These are phyloP conservation scores for Globodera rostochiensis DNA, from an alignment of 1,140 invertebrate species.

Conservation along the genomic window DNA sequence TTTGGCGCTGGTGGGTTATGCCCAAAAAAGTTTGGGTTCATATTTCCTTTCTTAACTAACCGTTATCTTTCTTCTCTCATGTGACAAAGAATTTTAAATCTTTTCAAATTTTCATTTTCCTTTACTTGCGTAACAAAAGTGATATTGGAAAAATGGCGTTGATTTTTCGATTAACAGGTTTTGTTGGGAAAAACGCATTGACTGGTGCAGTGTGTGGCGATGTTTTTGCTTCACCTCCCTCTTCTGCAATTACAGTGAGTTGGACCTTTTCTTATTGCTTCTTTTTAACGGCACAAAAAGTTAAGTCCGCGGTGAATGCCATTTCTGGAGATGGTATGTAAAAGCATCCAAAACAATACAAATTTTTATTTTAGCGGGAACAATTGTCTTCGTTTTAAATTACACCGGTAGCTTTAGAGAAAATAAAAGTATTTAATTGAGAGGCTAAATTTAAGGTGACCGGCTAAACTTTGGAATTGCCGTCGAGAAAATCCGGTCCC, in stretches of 20 bases:
- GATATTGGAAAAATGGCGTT: constrained; percentile 17
- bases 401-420: constrained; percentile 77
- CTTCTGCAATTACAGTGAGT: constrained; percentile 73
- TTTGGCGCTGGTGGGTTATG: constrained; percentile 69
- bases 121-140: too few species aligned
- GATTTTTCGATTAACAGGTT: constrained; percentile 70
- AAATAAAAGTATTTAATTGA: constrained; percentile 16
- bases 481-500: constrained; percentile 74
- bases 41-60: too few species aligned
- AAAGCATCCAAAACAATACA: constrained; percentile 28
- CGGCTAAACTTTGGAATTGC: constrained; percentile 73
- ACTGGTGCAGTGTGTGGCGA: constrained; percentile 77
- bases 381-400: constrained; percentile 78
- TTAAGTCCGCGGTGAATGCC: constrained; percentile 47
- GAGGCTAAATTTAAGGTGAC: constrained; percentile 79
- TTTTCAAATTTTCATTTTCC: too few species aligned
- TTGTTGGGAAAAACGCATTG: constrained; percentile 78
- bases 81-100: too few species aligned
- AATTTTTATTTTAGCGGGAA: constrained; percentile 71
- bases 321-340: background rate
- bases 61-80: too few species aligned
- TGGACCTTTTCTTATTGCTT: background rate
- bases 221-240: constrained; percentile 78
- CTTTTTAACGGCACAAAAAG: constrained; percentile 68
- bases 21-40: background rate